Percentiles rank a stretch among this genome's conserved stretches.
phyloP scores from a whole-genome alignment of 2,113 vertebrate species.

The Crotophaga sulcirostris region DNA sequence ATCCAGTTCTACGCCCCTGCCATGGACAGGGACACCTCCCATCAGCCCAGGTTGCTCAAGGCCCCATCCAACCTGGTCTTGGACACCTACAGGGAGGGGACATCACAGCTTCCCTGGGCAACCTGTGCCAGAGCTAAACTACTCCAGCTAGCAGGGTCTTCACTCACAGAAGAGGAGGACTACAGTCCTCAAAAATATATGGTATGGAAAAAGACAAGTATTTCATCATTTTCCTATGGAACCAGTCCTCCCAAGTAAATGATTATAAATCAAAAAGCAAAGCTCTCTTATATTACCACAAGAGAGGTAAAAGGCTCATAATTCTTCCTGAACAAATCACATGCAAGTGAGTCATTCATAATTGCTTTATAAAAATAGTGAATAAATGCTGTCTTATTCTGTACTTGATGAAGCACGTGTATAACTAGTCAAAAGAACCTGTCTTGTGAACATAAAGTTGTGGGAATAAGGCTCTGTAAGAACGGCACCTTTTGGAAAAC shows the following conservation, averaged over 20 bases:
- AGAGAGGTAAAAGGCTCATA: slow-evolving; percentile 30
- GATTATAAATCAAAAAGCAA: background rate
- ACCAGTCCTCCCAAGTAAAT: background rate
- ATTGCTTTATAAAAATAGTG: slow-evolving; percentile 65
- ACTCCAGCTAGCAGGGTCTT: background rate
- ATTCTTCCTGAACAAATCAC: slow-evolving; percentile 48
- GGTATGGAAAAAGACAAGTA: background rate
- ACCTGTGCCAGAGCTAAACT: background rate
- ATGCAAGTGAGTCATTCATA: slow-evolving; percentile 64
- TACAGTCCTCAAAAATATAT: background rate
- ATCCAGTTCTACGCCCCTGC: too few species aligned
- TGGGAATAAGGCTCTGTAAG: background rate
- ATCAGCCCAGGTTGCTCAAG: too few species aligned
- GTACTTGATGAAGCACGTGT: slow-evolving; percentile 40
- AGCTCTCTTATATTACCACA: background rate
- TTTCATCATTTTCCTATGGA: background rate
- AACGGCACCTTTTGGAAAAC: background rate
- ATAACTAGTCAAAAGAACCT: slow-evolving; percentile 43
- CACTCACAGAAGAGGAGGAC: background rate
- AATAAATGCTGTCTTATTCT: slow-evolving; percentile 33
- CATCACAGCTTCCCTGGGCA: too few species aligned
- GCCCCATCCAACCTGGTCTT: too few species aligned
- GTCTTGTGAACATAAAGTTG: slow-evolving; percentile 34
- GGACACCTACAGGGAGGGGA: too few species aligned
- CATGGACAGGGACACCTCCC: too few species aligned